Evolutionary conservation across 1,140 invertebrate species (phyloP), one percentile per base, ranked within the genome.

Genomic region (Laupala kohalensis): DNA sequence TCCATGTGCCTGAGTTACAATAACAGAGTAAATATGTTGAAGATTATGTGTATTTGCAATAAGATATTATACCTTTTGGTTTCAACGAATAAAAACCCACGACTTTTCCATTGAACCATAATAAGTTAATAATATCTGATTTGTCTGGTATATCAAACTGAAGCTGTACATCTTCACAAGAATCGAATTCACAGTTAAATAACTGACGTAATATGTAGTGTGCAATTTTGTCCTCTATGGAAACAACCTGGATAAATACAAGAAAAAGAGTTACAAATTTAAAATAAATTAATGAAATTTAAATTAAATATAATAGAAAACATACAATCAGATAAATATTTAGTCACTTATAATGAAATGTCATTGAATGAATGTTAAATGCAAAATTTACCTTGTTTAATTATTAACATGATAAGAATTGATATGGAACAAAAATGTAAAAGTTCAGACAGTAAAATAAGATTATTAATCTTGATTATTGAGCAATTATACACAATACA

Each of bases 1-100:
- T 13, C 65, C 26, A 26, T 25, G 24, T 25, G 5, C 24, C 65
- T 25, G 15, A n/a, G 15, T 15, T 4, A 25, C 13, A 25, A 6
- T 67, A 24, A 4, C 19, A 25, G 23, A 15, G 13, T 67, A 25
- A 23, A 67, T 25, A 5, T 6, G n/a, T 25, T 0, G 26, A 24
- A 62, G 27, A 19, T 0, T 53, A 67, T 19, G 53, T 19, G 25
- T 27, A 28, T 23, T 24, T 53, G 26, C 13, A 63, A 64, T 68
- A n/a, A 25, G 12, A 12, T 5, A 37, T 15, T n/a, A 68, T 72
- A 78, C 77, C 77, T 76, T 76, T 76, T 12, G 70, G 72, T 72
- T 77, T 78, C 25, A 76, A 69, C 63, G 74, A 75, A 70, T 77
- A 78, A 69, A 77, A 78, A 67, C 77, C 77, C 25, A 76, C 68